Conservation (phyloP, 2,113 vertebrate genomes). For the Condylura cristata region DNA sequence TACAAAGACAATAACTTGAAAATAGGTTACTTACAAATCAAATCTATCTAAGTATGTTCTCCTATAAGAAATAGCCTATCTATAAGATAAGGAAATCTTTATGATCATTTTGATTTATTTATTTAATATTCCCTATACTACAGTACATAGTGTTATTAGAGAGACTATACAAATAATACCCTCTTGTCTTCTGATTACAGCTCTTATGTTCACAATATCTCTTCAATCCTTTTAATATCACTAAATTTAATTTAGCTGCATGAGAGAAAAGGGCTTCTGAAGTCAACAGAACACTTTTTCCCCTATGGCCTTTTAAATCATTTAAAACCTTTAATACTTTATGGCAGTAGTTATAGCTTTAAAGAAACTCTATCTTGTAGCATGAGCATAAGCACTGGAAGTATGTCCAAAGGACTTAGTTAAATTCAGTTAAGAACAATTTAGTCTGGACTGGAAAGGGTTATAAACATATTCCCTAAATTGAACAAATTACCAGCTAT, state of each 20-base stretch:
- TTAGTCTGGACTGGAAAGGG: constrained; percentile 23
- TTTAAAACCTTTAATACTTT: neutral
- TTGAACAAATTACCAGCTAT: constrained; percentile 59
- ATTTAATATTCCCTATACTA: neutral
- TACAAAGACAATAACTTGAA: constrained; percentile 30
- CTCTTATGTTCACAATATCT: constrained; percentile 2
- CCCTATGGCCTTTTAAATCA: neutral
- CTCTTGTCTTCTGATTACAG: constrained; percentile 20
- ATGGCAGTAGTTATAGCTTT: neutral
- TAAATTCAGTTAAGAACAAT: constrained; percentile 56
- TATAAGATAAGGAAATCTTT: constrained; percentile 16
- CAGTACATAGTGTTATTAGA: neutral
- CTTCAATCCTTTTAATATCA: neutral
- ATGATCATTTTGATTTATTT: constrained; percentile 30
- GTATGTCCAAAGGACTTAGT: neutral
- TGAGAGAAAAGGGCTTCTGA: constrained; percentile 10
- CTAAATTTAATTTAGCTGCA: constrained; percentile 45
- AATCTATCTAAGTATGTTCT: neutral
- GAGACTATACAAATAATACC: neutral
- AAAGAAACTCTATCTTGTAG: neutral
- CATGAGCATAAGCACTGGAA: neutral
- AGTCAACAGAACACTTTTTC: constrained; percentile 26
- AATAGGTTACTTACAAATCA: neutral
- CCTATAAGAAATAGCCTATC: neutral
- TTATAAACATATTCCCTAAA: constrained; percentile 62